A percentile compares a stretch with the other conserved stretches of the same genome.
Evolutionary conservation across 37 sponge, comb jelly and placozoan species (phyloP).

Genomic region (Hexactinellida sp.): DNA sequence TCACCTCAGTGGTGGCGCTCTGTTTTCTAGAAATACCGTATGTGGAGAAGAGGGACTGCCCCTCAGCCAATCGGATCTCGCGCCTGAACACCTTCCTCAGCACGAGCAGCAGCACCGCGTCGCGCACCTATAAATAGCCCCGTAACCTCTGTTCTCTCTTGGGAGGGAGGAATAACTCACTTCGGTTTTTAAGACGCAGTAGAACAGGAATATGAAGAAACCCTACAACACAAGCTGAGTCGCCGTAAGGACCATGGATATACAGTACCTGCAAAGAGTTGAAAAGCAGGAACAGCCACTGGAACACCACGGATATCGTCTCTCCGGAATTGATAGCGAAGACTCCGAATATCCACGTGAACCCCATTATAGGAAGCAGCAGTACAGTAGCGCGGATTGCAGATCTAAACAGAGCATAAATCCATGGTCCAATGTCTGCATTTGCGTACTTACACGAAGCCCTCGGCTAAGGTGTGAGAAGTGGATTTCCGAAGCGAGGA

Average conservation of each 20-base stretch:
- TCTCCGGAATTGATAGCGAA: neutral
- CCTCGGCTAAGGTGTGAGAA: neutral
- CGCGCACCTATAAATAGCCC: neutral
- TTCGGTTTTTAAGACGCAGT: neutral
- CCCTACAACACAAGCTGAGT: neutral
- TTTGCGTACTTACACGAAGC: neutral
- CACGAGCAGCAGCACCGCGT: neutral
- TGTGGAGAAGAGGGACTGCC: neutral
- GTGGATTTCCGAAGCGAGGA: neutral
- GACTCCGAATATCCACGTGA: conserved; percentile 8
- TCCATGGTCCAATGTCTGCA: neutral
- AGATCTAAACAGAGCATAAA: neutral
- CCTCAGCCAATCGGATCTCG: conserved; percentile 11
- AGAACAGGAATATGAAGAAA: neutral
- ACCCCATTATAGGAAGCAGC: neutral
- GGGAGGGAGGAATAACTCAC: neutral
- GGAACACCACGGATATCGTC: neutral
- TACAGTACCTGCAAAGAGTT: neutral
- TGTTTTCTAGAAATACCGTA: neutral
- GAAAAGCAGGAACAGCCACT: neutral
- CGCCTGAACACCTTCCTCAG: neutral
- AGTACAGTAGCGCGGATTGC: neutral
- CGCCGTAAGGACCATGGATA: neutral
- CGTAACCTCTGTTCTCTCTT: neutral
- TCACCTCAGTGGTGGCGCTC: neutral